Percentiles rank a stretch among this genome's conserved stretches.
Conservation (phyloP, 2,113 vertebrate genomes). For the Corythoichthys haematopterus region DNA sequence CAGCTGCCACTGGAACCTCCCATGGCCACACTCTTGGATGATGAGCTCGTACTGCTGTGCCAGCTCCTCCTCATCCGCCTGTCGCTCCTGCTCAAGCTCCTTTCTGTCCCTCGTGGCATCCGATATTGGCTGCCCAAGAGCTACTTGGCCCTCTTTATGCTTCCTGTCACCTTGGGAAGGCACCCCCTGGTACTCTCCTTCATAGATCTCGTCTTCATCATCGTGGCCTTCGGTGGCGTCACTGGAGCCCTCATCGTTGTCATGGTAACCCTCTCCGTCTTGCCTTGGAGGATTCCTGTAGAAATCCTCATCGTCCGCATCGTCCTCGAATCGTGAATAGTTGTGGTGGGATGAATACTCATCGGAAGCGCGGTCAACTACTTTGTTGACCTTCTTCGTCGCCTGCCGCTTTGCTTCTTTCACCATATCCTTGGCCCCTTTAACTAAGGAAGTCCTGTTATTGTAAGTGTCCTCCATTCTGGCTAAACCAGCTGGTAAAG, state of each 20-base stretch:
- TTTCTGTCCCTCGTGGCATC: conserved; percentile 79
- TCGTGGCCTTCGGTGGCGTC: conserved; percentile 97
- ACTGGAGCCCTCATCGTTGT: conserved; percentile 93
- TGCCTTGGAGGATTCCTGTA: conserved; percentile 70
- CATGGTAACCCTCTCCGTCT: conserved; percentile 58
- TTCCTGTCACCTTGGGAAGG: conserved; percentile 71
- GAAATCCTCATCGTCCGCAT: conserved; percentile 72
- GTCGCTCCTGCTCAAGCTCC: conserved; percentile 87
- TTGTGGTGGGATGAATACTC: conserved; percentile 83
- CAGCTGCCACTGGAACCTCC: conserved; percentile 95
- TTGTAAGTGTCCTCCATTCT: conserved; percentile 87
- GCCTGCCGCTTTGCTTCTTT: conserved; percentile 89
- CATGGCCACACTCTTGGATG: conserved; percentile 96
- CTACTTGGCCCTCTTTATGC: conserved; percentile 75
- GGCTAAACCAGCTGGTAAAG: conserved; percentile 30
- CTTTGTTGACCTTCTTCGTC: conserved; percentile 81
- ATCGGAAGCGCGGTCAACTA: conserved; percentile 82
- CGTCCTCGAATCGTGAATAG: conserved; percentile 86
- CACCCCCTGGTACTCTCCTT: conserved; percentile 97
- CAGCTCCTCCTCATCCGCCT: conserved; percentile 92
- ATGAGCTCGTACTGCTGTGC: conserved; percentile 98
- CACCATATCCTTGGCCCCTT: conserved; percentile 91
- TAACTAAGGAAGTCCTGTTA: conserved; percentile 87
- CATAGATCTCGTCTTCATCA: conserved; percentile 97
- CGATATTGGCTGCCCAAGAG: conserved; percentile 69